A percentile compares a stretch with the other conserved stretches of the same genome.
These are phyloP conservation scores for Nipponacmea schrenckii DNA, from an alignment of 2,888 invertebrate genomes.

Conservation along the genomic window DNA sequence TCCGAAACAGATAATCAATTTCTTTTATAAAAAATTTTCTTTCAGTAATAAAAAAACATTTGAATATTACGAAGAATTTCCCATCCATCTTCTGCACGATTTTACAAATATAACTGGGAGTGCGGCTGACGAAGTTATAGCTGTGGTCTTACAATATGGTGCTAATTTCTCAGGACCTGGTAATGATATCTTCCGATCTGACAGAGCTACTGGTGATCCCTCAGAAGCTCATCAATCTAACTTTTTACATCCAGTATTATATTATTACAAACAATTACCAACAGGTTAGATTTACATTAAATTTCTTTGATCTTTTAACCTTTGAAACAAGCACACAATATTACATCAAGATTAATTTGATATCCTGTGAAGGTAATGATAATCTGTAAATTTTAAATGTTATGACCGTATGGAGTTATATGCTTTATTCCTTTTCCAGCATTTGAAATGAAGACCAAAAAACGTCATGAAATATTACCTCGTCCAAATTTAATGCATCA, in stretches of 20 bases:
- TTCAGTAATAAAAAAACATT: slow-evolving; percentile 49
- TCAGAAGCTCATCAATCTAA: slow-evolving; percentile 68
- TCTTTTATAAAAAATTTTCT: neutral
- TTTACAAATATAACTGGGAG: slow-evolving; percentile 62
- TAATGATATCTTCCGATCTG: slow-evolving; percentile 66
- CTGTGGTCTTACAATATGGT: slow-evolving; percentile 68
- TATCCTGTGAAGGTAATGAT: too few species aligned
- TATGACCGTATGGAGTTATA: too few species aligned
- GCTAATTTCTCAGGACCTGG: slow-evolving; percentile 67
- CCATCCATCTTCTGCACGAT: slow-evolving; percentile 63
- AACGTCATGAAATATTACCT: slow-evolving; percentile 55
- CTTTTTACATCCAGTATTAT: slow-evolving; percentile 70
- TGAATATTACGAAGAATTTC: slow-evolving; percentile 67
- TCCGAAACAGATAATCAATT: too few species aligned
- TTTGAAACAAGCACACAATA: too few species aligned
- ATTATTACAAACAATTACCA: slow-evolving; percentile 66
- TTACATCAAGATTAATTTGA: too few species aligned
- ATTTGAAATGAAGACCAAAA: slow-evolving; percentile 42
- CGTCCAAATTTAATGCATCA: slow-evolving; percentile 66
- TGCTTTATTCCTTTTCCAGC: slow-evolving; percentile 41
- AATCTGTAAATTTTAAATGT: too few species aligned
- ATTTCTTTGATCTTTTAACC: too few species aligned
- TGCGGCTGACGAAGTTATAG: slow-evolving; percentile 53
- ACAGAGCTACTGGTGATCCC: slow-evolving; percentile 67
- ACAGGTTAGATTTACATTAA: slow-evolving; percentile 55